Evolutionary conservation across 2,797 vertebrate species (phyloP), one percentile per base, ranked within the genome.

Genomic region (Chelon auratus): DNA sequence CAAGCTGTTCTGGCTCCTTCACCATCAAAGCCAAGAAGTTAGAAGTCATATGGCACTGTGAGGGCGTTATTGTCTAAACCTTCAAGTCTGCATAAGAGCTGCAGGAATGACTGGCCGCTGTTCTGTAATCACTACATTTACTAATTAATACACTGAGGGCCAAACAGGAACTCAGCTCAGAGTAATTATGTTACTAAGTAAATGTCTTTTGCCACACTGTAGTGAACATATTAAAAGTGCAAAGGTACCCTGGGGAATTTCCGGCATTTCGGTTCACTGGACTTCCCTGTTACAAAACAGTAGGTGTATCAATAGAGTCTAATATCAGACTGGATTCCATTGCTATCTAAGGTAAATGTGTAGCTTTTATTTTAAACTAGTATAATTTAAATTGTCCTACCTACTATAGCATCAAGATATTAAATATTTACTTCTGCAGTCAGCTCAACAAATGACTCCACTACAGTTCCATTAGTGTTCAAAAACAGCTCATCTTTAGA

Each of bases 241-340:
- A 72, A 75, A 60, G 15, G 40, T 40, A 55, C 73, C 53, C 15
- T 12, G 15, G 74, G 75, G 69, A 79, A 42, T 70, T 74, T 36
- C 61, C 47, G 62, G 26, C 59, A 56, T 42, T 72, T 82, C 71
- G 77, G 50, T 81, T 85, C 78, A 68, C 33, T 60, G 67, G 64
- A 75, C 71, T 75, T 77, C 71, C 75, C 56, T 14, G 24, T 69
- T 20, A 62, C 26, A 58, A 55, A 30, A 15, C 10, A 76, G 62
- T 66, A 22, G 61, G 51, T 30, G 5, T 56, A 43, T 71, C 59
- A 52, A 56, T 15, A 33, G 55, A 65, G 62, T n/a, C 9, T 33
- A 1, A 33, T 33, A 33, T 6, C 30, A 33, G 30, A 33, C 5
- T 33, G 30, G 5, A 33, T 33, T 33, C 7, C 30, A 33, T 7